Conservation (phyloP, 2,113 vertebrate species). For the Butorides virescens region DNA sequence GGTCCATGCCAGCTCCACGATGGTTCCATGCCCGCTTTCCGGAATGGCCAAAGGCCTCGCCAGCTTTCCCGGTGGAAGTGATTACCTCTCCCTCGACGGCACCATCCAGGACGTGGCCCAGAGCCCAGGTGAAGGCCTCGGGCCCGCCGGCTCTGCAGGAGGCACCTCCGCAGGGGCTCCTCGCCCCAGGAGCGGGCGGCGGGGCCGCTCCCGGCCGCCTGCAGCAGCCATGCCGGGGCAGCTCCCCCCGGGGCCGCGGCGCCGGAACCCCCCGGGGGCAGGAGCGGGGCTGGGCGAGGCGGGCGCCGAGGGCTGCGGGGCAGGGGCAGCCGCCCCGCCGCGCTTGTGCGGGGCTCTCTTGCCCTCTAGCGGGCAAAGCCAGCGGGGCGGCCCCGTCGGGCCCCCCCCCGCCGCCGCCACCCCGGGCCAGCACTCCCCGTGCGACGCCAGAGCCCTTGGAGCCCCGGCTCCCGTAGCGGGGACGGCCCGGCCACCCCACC, state of each 20-base stretch:
- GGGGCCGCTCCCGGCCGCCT: not conserved
- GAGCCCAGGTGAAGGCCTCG: not conserved
- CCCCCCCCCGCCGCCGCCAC: not conserved
- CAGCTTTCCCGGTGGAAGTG: not conserved
- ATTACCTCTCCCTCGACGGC: too few species aligned
- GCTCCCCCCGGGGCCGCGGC: not conserved
- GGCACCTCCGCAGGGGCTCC: not conserved
- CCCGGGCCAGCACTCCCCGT: not conserved
- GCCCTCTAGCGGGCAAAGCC: constrained; percentile 56
- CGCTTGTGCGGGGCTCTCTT: constrained; percentile 42
- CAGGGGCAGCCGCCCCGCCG: not conserved
- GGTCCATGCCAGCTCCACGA: not conserved
- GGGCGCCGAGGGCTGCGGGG: not conserved
- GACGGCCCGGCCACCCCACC: too few species aligned
- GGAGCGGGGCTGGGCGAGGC: not conserved
- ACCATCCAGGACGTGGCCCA: rapidly evolving
- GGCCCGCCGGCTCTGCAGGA: not conserved
- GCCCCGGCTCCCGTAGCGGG: not conserved
- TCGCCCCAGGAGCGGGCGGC: not conserved
- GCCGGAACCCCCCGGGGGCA: not conserved
- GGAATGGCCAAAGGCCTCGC: not conserved
- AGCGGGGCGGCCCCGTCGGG: constrained; percentile 14
- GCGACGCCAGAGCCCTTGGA: not conserved
- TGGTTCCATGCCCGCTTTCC: not conserved
- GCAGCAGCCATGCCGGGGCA: not conserved